Conservation (phyloP, 1,140 invertebrate species). For the Diorhabda carinulata region DNA sequence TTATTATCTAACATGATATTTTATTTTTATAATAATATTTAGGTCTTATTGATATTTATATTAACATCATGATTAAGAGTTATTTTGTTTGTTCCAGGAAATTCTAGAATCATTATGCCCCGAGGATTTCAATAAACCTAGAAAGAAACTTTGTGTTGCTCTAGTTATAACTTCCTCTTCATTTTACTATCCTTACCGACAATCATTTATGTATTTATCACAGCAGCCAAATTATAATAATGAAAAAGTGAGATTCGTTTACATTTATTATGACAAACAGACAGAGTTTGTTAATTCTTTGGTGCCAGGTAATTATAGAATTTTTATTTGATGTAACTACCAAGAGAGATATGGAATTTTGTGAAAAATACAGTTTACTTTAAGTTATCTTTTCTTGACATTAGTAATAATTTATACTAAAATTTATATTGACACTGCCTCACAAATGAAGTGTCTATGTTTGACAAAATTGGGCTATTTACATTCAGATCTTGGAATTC, state of each 20-base stretch:
- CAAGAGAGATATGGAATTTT: too few relatives aligned
- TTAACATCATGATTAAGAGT: background rate
- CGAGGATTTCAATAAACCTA: constrained; percentile 71
- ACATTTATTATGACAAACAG: constrained; percentile 82
- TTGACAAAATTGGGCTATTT: too few relatives aligned
- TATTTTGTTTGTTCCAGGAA: constrained; percentile 48
- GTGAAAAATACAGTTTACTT: too few relatives aligned
- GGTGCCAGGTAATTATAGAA: constrained; percentile 51
- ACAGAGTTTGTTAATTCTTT: constrained; percentile 75
- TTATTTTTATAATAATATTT: too few relatives aligned
- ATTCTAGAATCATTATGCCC: constrained; percentile 85
- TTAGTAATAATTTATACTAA: too few relatives aligned
- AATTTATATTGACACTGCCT: too few relatives aligned
- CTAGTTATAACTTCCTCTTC: constrained; percentile 71
- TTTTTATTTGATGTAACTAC: constrained; percentile 7
- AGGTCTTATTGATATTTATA: too few relatives aligned
- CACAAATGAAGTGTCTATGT: too few relatives aligned
- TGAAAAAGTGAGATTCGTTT: constrained; percentile 78
- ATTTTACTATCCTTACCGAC: constrained; percentile 56
- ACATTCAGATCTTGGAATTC: too few relatives aligned
- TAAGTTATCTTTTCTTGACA: too few relatives aligned
- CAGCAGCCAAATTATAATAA: constrained; percentile 56
- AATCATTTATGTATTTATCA: constrained; percentile 66
- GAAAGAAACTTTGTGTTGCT: constrained; percentile 85
- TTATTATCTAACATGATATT: too few relatives aligned